phyloP scores from a whole-genome alignment of 2,888 invertebrate genomes.

The Clitarchus hookeri region DNA sequence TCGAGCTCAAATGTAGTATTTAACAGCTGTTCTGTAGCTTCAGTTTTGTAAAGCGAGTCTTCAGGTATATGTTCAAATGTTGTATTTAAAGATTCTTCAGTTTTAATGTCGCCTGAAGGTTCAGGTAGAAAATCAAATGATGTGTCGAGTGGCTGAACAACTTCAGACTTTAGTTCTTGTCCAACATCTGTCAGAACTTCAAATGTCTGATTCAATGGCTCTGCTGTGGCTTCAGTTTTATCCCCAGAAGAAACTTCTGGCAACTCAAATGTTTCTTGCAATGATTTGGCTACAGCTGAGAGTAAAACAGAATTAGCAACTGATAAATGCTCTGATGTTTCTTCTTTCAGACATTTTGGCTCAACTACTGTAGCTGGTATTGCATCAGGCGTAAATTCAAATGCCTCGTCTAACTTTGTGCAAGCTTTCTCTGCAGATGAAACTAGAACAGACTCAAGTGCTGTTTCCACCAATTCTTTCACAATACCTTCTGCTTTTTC shows the following conservation, averaged over 20 bases:
- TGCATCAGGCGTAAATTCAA: background rate
- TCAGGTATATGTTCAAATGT: background rate
- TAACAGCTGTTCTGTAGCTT: background rate
- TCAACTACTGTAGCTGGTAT: background rate
- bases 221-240: background rate
- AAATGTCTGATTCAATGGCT: background rate
- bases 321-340: background rate
- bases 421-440: background rate
- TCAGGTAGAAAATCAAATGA: background rate
- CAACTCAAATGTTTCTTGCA: background rate
- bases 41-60: background rate
- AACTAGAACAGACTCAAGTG: background rate
- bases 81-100: background rate
- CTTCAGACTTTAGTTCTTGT: background rate
- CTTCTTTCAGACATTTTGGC: background rate
- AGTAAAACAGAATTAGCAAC: constrained; percentile 6
- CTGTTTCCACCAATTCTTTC: background rate
- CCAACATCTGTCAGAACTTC: background rate
- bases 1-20: background rate
- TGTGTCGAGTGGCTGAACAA: background rate
- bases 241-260: background rate
- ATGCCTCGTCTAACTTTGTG: background rate
- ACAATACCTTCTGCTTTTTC: background rate
- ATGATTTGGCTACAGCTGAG: background rate
- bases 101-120: background rate